Percentiles rank a stretch among this genome's conserved stretches.
These are phyloP conservation scores for Cyaniris semiargus DNA, from an alignment of 2,888 invertebrate species.

Conservation along the genomic window DNA sequence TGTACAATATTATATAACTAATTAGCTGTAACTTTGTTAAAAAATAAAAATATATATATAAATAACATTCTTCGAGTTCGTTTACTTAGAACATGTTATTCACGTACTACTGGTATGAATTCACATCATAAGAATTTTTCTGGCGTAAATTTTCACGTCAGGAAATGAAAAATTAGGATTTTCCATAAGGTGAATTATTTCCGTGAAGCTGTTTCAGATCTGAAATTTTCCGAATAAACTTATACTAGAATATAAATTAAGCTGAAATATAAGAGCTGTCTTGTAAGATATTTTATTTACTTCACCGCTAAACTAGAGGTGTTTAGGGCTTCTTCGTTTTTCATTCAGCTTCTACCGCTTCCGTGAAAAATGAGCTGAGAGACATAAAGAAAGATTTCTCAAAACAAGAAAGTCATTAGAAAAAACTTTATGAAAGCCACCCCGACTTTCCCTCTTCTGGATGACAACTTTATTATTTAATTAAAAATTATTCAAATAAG, in stretches of 20 bases:
- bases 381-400: too few species aligned
- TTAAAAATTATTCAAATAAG: too few species aligned
- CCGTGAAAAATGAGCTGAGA: too few species aligned
- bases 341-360: too few species aligned
- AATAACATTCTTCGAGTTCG: too few species aligned
- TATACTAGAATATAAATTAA: background rate
- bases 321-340: background rate
- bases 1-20: too few species aligned
- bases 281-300: background rate
- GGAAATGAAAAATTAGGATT: slow-evolving; percentile 22
- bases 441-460: too few species aligned
- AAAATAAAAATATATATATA: too few species aligned
- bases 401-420: too few species aligned
- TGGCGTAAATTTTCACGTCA: background rate
- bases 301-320: background rate
- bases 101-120: background rate
- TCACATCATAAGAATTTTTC: background rate
- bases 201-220: background rate
- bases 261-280: slow-evolving; percentile 1
- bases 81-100: background rate
- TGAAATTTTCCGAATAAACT: background rate
- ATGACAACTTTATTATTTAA: too few species aligned
- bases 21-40: too few species aligned
- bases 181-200: slow-evolving; percentile 13
- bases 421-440: too few species aligned